A percentile compares a stretch with the other conserved stretches of the same genome.
Conservation (phyloP, 2,113 vertebrate species). For the Pipa parva region DNA sequence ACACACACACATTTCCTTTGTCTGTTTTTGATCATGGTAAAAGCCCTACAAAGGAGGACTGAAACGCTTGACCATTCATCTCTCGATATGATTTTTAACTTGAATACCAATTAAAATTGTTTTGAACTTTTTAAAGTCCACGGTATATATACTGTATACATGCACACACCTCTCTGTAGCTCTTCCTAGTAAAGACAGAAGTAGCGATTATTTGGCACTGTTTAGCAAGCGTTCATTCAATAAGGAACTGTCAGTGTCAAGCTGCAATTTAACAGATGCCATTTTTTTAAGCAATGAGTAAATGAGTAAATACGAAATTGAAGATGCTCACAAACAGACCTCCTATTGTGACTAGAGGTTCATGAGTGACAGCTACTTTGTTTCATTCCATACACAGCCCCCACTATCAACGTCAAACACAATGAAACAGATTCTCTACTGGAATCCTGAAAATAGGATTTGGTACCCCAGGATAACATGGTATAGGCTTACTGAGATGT, state of each 20-base stretch:
- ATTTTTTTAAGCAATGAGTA: not conserved
- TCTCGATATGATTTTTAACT: too few species aligned
- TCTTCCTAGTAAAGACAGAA: too few species aligned
- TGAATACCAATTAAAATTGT: too few species aligned
- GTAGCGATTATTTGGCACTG: too few species aligned
- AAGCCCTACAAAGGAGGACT: too few species aligned
- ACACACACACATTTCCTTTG: too few species aligned
- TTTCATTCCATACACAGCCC: not conserved
- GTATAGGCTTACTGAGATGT: slow-evolving; percentile 14
- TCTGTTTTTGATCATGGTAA: too few species aligned
- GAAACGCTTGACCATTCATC: too few species aligned
- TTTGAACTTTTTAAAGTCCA: too few species aligned
- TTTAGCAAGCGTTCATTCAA: too few species aligned
- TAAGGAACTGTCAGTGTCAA: not conserved
- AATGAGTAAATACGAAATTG: not conserved
- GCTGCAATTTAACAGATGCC: not conserved
- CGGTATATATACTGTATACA: too few species aligned
- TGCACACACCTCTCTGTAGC: too few species aligned
- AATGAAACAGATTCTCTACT: slow-evolving; percentile 27
- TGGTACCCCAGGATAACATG: slow-evolving; percentile 5
- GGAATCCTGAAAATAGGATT: slow-evolving; percentile 10
- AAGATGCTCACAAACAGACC: not conserved
- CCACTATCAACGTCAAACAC: not conserved
- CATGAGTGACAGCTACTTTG: not conserved
- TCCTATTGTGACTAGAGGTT: not conserved